phyloP scores from a whole-genome alignment of 2,888 invertebrate genomes.

The Himalopsyche japonica region DNA sequence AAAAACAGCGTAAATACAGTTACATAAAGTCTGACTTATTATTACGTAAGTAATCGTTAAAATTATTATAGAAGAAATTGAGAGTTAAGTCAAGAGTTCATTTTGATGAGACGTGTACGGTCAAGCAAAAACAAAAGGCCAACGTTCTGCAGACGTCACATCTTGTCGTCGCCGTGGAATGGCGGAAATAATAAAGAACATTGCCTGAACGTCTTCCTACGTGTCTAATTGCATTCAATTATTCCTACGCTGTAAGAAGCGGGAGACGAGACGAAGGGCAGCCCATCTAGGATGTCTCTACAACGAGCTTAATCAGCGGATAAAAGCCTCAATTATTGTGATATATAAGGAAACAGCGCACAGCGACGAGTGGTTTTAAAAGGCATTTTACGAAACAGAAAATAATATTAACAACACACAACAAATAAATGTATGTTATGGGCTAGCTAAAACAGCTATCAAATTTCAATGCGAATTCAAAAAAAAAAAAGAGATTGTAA shows the following conservation, averaged over 20 bases:
- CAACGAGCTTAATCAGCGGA: not conserved
- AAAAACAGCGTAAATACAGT: not conserved
- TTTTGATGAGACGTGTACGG: not conserved
- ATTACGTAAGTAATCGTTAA: not conserved
- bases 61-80: not conserved
- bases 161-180: not conserved
- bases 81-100: not conserved
- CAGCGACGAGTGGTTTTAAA: not conserved
- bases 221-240: conserved; percentile 11
- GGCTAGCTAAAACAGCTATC: too few relatives aligned
- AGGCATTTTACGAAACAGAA: too few relatives aligned
- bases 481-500: too few relatives aligned
- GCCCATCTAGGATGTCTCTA: not conserved
- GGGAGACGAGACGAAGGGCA: not conserved
- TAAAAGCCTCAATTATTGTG: not conserved
- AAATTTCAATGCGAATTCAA: too few relatives aligned
- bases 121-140: conserved; percentile 19
- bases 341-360: not conserved
- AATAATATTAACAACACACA: too few relatives aligned
- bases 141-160: conserved; percentile 7
- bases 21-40: not conserved
- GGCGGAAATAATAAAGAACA: not conserved
- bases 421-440: too few relatives aligned
- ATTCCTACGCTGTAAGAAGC: not conserved
- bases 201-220: not conserved